Percentiles rank a stretch among this genome's conserved stretches.
Evolutionary conservation across 2,888 invertebrate genomes (phyloP).

Genomic region (Caenorhabditis sulstoni): DNA sequence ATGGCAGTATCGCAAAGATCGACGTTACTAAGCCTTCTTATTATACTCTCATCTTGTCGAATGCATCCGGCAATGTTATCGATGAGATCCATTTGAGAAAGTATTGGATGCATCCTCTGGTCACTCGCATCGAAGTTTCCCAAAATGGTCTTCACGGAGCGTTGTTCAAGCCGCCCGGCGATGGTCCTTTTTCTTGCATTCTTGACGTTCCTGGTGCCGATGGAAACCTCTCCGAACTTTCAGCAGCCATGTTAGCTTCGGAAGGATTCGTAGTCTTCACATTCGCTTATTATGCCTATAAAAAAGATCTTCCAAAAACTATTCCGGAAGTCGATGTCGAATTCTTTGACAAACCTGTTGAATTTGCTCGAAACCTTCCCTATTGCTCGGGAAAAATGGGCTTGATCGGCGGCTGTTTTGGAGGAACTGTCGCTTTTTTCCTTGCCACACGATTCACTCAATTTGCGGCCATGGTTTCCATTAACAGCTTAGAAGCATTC

Average conservation of each 20-base stretch:
- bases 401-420: slow-evolving; percentile 10
- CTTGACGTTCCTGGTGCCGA: slow-evolving; percentile 28
- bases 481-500: slow-evolving; percentile 26
- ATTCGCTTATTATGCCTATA: slow-evolving; percentile 53
- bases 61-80: neutral
- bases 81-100: slow-evolving; percentile 23
- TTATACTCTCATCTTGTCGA: neutral
- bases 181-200: slow-evolving; percentile 23
- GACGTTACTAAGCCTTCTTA: neutral
- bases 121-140: slow-evolving; percentile 16
- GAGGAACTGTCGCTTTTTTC: slow-evolving; percentile 1
- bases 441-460: slow-evolving; percentile 11
- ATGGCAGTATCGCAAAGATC: neutral
- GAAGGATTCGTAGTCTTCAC: slow-evolving; percentile 55
- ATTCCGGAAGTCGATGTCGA: slow-evolving; percentile 53
- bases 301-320: slow-evolving; percentile 34
- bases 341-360: slow-evolving; percentile 50
- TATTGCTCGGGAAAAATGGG: slow-evolving; percentile 14
- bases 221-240: slow-evolving; percentile 15
- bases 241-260: slow-evolving; percentile 45
- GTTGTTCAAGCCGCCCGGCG: slow-evolving; percentile 39
- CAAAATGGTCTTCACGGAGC: slow-evolving; percentile 34
- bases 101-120: slow-evolving; percentile 28
- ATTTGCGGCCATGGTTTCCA: slow-evolving; percentile 7
- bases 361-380: slow-evolving; percentile 29